Conservation (phyloP, 2,888 invertebrate genomes). For the Arenicola marina region DNA sequence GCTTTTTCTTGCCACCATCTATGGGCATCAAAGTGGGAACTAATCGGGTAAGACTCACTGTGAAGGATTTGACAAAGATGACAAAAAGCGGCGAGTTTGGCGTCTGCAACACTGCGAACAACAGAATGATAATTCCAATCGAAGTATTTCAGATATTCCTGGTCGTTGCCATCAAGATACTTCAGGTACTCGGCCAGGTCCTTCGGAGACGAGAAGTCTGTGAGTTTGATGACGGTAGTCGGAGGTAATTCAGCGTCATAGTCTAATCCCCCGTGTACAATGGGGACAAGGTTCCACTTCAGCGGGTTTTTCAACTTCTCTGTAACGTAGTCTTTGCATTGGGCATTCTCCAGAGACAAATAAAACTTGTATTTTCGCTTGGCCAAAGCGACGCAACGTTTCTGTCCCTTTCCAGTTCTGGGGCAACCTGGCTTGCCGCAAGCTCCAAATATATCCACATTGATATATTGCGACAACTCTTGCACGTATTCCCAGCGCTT, state of each 20-base stretch:
- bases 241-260: not conserved
- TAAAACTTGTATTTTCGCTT: not conserved
- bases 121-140: not conserved
- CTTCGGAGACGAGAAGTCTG: not conserved
- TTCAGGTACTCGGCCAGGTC: not conserved
- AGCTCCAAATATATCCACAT: not conserved
- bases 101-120: too few species aligned
- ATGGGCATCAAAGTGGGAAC: too few species aligned
- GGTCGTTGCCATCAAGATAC: not conserved
- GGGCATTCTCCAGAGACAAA: not conserved
- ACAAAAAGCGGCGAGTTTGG: too few species aligned
- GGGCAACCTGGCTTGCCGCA: conserved; percentile 3
- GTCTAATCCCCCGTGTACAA: not conserved
- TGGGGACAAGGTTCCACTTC: not conserved
- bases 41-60: too few species aligned
- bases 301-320: not conserved
- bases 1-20: too few species aligned
- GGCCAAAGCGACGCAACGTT: not conserved
- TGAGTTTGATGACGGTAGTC: not conserved
- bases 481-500: conserved; percentile 1
- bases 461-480: conserved; percentile 1
- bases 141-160: not conserved
- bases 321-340: not conserved
- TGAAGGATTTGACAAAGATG: too few species aligned
- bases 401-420: too few species aligned